These are phyloP conservation scores for Biston stratarius DNA, from an alignment of 2,888 invertebrate species.

Conservation along the genomic window DNA sequence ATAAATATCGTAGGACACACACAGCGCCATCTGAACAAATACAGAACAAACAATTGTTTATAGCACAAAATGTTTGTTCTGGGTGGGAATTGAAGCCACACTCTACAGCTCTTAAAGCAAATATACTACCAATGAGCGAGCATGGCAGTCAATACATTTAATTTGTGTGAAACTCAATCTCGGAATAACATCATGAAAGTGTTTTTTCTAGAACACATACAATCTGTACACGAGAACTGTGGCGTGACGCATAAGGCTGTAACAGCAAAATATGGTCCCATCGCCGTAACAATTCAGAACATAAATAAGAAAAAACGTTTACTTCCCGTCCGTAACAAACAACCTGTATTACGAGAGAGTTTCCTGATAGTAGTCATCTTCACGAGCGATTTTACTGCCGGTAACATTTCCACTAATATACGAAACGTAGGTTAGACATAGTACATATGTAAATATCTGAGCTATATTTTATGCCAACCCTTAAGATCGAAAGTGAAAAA, in stretches of 20 bases:
- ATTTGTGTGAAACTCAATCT: background rate
- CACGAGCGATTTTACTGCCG: background rate
- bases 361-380: slow-evolving; percentile 19
- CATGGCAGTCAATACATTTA: background rate
- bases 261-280: slow-evolving; percentile 44
- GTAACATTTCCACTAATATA: too few relatives aligned
- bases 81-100: too few relatives aligned
- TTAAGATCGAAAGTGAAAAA: too few relatives aligned
- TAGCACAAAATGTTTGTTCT: too few relatives aligned
- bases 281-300: slow-evolving; percentile 41
- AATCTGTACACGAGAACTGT: slow-evolving; percentile 5
- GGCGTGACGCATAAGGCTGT: slow-evolving; percentile 32
- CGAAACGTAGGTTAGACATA: too few relatives aligned
- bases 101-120: too few relatives aligned
- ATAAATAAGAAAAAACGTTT: slow-evolving; percentile 46
- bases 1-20: too few relatives aligned
- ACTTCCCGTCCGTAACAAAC: slow-evolving; percentile 50
- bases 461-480: too few relatives aligned
- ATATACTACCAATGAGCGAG: too few relatives aligned
- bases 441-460: too few relatives aligned
- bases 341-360: slow-evolving; percentile 44
- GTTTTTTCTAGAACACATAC: slow-evolving; percentile 2
- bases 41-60: too few relatives aligned
- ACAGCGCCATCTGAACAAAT: too few relatives aligned
- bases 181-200: background rate